Evolutionary conservation across 2,113 vertebrate genomes (phyloP).

Genomic region (Neodon shergylaensis): DNA sequence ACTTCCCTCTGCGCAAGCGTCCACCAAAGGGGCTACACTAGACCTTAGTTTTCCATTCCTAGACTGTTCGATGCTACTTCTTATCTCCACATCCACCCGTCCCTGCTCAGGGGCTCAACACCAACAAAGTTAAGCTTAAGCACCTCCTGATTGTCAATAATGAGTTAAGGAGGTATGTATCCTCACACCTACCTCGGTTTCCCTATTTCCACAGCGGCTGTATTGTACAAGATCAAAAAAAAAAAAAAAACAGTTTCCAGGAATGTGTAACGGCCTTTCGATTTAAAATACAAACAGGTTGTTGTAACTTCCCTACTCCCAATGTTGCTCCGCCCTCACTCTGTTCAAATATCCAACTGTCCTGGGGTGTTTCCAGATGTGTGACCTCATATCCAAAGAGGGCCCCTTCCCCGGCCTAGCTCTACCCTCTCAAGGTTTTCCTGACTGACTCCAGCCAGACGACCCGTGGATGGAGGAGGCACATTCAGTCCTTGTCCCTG

Average conservation of each 20-base stretch:
- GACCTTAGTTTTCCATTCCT: not conserved
- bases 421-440: constrained; percentile 30
- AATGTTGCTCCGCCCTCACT: not conserved
- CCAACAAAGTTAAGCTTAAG: not conserved
- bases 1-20: not conserved
- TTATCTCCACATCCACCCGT: not conserved
- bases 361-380: constrained; percentile 24
- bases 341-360: constrained; percentile 9
- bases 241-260: not conserved
- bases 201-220: not conserved
- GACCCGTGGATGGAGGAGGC: not conserved
- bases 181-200: not conserved
- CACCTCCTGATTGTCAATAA: not conserved
- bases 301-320: not conserved
- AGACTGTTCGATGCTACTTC: not conserved
- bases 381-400: constrained; percentile 54
- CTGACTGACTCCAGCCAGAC: not conserved
- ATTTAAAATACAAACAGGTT: constrained; percentile 46
- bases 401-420: constrained; percentile 25
- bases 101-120: not conserved
- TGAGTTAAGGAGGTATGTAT: not conserved
- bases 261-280: constrained; percentile 30
- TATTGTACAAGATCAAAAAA: not conserved
- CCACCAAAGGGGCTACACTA: not conserved
- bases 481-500: not conserved